phyloP scores from a whole-genome alignment of 2,113 vertebrate species.

The Gymnorhina tibicen region DNA sequence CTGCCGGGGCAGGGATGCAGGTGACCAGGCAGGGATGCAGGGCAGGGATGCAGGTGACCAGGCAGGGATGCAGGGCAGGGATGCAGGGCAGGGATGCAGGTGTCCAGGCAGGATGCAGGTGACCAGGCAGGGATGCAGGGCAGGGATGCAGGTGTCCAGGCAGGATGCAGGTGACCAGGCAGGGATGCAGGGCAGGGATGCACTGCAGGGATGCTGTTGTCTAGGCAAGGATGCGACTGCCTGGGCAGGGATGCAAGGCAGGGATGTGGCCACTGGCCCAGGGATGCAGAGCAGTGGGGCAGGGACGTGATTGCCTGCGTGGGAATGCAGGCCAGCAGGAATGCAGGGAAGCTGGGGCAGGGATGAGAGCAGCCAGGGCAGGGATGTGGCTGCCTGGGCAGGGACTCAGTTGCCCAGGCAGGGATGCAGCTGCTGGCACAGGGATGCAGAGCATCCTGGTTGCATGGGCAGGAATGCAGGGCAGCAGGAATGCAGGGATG shows the following conservation, averaged over 20 bases:
- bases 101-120: background rate
- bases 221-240: background rate
- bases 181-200: background rate
- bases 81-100: background rate
- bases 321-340: background rate
- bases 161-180: background rate
- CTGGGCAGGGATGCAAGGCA: background rate
- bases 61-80: background rate
- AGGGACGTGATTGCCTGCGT: background rate
- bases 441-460: background rate
- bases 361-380: background rate
- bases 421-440: background rate
- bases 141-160: background rate
- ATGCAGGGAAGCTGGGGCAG: background rate
- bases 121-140: background rate
- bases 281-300: background rate
- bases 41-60: rapidly evolving
- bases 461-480: background rate
- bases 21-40: background rate
- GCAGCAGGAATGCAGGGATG: background rate
- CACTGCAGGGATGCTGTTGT: background rate
- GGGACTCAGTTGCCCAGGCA: background rate
- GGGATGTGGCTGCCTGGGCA: too few relatives aligned
- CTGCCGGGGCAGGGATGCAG: background rate
- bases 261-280: too few relatives aligned